These are phyloP conservation scores for Selenia dentaria DNA, from an alignment of 2,888 invertebrate genomes.

Conservation along the genomic window DNA sequence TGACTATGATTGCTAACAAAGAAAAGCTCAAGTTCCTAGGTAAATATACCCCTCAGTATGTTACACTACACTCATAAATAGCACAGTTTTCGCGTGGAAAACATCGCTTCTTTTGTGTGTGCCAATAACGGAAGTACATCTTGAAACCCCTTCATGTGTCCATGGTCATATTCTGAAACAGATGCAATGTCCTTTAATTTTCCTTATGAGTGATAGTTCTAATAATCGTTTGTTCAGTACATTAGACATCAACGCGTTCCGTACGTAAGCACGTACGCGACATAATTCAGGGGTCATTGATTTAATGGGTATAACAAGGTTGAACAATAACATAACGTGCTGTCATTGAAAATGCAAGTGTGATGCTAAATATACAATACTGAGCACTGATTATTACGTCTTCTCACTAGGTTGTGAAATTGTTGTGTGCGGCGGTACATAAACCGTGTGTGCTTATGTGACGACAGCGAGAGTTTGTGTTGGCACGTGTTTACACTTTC, in stretches of 20 bases:
- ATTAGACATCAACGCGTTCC: slow-evolving; percentile 71
- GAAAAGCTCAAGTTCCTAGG: slow-evolving; percentile 91
- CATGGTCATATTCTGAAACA: slow-evolving; percentile 43
- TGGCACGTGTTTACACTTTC: slow-evolving; percentile 51
- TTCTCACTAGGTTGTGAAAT: slow-evolving; percentile 52
- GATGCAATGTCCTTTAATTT: slow-evolving; percentile 17
- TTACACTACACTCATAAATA: slow-evolving; percentile 55
- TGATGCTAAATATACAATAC: slow-evolving; percentile 34
- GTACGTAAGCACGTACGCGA: slow-evolving; percentile 37
- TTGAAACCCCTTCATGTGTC: slow-evolving; percentile 35
- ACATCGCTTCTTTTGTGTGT: slow-evolving; percentile 77
- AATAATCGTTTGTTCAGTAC: slow-evolving; percentile 41
- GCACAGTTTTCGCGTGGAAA: slow-evolving; percentile 71
- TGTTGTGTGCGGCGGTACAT: slow-evolving; percentile 40
- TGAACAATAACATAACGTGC: slow-evolving; percentile 58
- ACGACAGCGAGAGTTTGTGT: slow-evolving; percentile 32
- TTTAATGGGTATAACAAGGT: slow-evolving; percentile 56
- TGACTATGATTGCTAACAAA: slow-evolving; percentile 93
- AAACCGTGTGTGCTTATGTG: slow-evolving; percentile 39
- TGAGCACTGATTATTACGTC: slow-evolving; percentile 41
- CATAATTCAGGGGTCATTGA: slow-evolving; percentile 50
- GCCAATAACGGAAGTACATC: slow-evolving; percentile 65
- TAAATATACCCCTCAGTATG: slow-evolving; percentile 77
- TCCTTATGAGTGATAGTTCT: slow-evolving; percentile 14
- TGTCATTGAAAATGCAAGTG: slow-evolving; percentile 58